Percentiles rank a stretch among this genome's conserved stretches.
Evolutionary conservation across 2,888 invertebrate genomes (phyloP).

Genomic region (Dolomedes plantarius): DNA sequence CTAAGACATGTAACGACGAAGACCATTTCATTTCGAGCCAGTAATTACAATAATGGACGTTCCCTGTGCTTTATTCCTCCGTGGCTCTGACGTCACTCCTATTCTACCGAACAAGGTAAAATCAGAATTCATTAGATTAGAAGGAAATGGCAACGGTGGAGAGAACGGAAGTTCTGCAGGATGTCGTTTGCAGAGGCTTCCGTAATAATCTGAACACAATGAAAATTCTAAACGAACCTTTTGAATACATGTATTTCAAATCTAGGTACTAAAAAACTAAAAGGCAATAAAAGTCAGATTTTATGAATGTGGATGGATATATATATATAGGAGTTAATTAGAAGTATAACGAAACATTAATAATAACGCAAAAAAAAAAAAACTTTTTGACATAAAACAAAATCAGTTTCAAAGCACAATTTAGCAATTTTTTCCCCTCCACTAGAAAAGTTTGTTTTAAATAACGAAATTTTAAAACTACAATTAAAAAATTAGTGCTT

Average conservation of each 20-base stretch:
- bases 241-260: slow-evolving; percentile 21
- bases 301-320: not conserved
- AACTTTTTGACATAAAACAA: no score
- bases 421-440: no score
- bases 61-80: slow-evolving; percentile 21
- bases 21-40: slow-evolving; percentile 44
- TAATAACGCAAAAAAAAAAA: no score
- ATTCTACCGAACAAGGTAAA: slow-evolving; percentile 17
- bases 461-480: no score
- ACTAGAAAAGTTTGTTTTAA: no score
- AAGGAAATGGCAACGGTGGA: slow-evolving; percentile 21
- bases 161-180: slow-evolving; percentile 37
- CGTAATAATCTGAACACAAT: slow-evolving; percentile 20
- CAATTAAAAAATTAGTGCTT: no score
- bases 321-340: no score
- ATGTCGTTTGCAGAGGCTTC: slow-evolving; percentile 40
- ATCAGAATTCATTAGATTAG: slow-evolving; percentile 42
- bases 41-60: slow-evolving; percentile 63
- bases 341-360: no score
- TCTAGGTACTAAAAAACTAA: not conserved
- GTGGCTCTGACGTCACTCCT: slow-evolving; percentile 34
- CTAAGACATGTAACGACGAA: slow-evolving; percentile 43
- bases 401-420: no score
- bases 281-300: not conserved
- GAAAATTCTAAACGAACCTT: slow-evolving; percentile 25